phyloP scores from a whole-genome alignment of 2,113 vertebrate species.

The Nerophis lumbriciformis region DNA sequence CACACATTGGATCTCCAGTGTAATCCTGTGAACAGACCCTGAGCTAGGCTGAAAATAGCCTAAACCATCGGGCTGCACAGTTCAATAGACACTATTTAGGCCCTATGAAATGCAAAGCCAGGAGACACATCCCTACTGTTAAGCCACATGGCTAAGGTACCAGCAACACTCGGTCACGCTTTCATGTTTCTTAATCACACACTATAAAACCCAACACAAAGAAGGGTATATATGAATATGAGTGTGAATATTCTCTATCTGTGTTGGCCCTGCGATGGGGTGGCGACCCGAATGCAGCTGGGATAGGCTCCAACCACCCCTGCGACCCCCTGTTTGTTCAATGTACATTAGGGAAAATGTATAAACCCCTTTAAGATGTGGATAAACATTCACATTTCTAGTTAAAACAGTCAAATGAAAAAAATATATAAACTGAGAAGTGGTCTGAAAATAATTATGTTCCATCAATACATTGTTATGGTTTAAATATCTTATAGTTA shows the following conservation, averaged over 20 bases:
- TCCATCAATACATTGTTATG: not conserved
- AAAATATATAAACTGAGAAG: not conserved
- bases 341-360: not conserved
- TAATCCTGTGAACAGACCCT: conserved; percentile 45
- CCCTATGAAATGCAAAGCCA: conserved; percentile 31
- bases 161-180: conserved; percentile 32
- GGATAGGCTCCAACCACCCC: too few species aligned
- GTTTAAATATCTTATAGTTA: not conserved
- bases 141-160: conserved; percentile 29
- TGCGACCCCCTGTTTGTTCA: too few species aligned
- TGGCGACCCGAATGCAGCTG: too few species aligned
- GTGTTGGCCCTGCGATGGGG: too few species aligned
- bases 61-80: conserved; percentile 55
- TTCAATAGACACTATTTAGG: conserved; percentile 41
- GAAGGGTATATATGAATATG: conserved; percentile 8
- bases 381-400: too few species aligned
- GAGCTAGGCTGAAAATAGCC: conserved; percentile 55
- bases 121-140: conserved; percentile 35
- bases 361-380: not conserved
- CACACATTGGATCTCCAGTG: conserved; percentile 28
- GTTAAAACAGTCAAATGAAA: not conserved
- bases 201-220: conserved; percentile 16
- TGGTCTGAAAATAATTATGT: not conserved
- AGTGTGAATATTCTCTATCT: not conserved
- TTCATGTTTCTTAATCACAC: conserved; percentile 17